Conservation (phyloP, 2,113 vertebrate species). For the Ivindomyrus marchei region DNA sequence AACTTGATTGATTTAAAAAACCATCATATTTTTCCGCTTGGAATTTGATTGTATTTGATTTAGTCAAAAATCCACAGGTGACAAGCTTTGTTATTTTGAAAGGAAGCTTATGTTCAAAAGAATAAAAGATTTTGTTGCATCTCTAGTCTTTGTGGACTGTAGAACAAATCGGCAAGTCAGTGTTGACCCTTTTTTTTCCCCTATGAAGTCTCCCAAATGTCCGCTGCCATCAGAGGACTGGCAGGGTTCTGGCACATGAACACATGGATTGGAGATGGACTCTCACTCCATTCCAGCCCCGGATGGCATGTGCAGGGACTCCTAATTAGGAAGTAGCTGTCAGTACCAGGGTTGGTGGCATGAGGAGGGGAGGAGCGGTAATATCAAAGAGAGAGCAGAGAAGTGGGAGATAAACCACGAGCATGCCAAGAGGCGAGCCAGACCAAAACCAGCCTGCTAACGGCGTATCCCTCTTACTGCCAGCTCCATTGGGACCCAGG, state of each 20-base stretch:
- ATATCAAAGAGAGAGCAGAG: slow-evolving; percentile 31
- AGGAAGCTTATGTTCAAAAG: slow-evolving; percentile 20
- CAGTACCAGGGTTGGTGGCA: neutral
- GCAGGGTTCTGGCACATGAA: slow-evolving; percentile 1
- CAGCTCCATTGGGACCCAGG: neutral
- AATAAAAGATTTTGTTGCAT: slow-evolving; percentile 29
- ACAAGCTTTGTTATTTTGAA: slow-evolving; percentile 31
- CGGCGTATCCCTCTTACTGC: neutral
- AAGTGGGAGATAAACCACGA: slow-evolving; percentile 18
- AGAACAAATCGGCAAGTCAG: slow-evolving; percentile 17
- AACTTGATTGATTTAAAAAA: neutral
- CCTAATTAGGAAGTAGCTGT: slow-evolving; percentile 42
- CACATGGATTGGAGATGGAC: slow-evolving; percentile 20
- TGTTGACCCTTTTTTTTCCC: slow-evolving; percentile 24
- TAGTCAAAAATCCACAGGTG: slow-evolving; percentile 32
- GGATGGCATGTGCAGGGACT: slow-evolving; percentile 31
- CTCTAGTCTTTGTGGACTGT: slow-evolving; percentile 14
- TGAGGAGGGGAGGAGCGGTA: neutral
- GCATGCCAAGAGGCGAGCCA: neutral
- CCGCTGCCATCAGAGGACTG: neutral
- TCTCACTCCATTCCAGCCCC: slow-evolving; percentile 9
- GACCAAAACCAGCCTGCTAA: neutral
- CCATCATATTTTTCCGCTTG: slow-evolving; percentile 24
- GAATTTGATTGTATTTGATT: slow-evolving; percentile 15
- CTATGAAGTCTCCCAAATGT: slow-evolving; percentile 21